Conservation (phyloP, 2,797 vertebrate genomes). For the Danio aesculapii region DNA sequence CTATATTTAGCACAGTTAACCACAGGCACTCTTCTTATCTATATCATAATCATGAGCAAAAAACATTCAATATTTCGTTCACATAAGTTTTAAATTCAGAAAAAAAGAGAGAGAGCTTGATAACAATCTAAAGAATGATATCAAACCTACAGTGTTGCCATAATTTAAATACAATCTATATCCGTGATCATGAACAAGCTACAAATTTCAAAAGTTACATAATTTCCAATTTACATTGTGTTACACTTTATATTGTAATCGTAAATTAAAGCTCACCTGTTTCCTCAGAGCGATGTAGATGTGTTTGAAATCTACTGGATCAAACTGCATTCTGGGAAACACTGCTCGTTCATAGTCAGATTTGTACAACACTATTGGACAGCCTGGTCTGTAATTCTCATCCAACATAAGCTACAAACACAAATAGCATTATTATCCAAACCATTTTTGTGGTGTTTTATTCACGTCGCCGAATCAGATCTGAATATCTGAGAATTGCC, state of each 20-base stretch:
- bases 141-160: too few relatives aligned
- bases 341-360: conserved; percentile 63
- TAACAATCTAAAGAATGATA: too few relatives aligned
- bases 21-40: conserved; percentile 70
- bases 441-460: too few relatives aligned
- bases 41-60: background rate
- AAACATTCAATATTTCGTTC: too few relatives aligned
- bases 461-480: too few relatives aligned
- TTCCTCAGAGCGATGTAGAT: conserved; percentile 69
- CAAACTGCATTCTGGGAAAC: conserved; percentile 70
- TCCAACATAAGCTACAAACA: conserved; percentile 73
- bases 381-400: conserved; percentile 59
- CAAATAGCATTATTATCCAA: background rate
- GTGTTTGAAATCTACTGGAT: conserved; percentile 66
- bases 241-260: too few relatives aligned
- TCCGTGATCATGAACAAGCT: background rate
- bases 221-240: background rate
- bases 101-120: too few relatives aligned
- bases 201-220: background rate
- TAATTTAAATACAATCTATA: too few relatives aligned
- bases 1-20: conserved; percentile 62
- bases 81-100: too few relatives aligned
- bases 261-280: conserved; percentile 64
- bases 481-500: too few relatives aligned
- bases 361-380: conserved; percentile 71